A percentile compares a stretch with the other conserved stretches of the same genome.
Evolutionary conservation across 2,888 invertebrate species (phyloP).

Genomic region (Spatulosminthurus flaviceps): DNA sequence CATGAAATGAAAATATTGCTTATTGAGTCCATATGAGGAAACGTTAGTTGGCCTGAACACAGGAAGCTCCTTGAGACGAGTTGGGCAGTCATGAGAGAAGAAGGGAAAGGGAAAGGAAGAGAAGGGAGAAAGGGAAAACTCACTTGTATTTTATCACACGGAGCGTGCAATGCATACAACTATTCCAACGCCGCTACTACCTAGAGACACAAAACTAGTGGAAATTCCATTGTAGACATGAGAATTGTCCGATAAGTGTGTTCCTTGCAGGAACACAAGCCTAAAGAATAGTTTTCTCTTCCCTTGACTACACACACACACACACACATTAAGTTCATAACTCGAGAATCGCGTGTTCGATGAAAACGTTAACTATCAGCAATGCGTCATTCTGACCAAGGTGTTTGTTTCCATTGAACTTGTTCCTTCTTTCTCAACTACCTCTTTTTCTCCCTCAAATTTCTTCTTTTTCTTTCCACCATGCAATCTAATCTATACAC

Average conservation of each 20-base stretch:
- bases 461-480: not conserved
- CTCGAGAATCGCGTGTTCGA: constrained; percentile 55
- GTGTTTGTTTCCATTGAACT: constrained; percentile 20
- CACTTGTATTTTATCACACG: too few species aligned
- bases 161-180: too few species aligned
- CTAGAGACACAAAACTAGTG: not conserved
- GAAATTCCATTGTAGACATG: constrained; percentile 14
- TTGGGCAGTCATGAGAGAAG: not conserved
- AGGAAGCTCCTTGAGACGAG: too few species aligned
- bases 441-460: constrained; percentile 16
- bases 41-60: too few species aligned
- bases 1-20: too few species aligned
- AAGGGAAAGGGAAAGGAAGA: not conserved
- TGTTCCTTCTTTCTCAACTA: constrained; percentile 14
- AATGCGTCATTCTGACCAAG: constrained; percentile 57
- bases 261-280: not conserved
- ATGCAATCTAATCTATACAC: not conserved
- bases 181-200: too few species aligned
- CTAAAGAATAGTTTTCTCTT: not conserved
- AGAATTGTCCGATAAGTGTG: constrained; percentile 16
- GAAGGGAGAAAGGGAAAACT: too few species aligned
- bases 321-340: constrained; percentile 33
- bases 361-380: constrained; percentile 53
- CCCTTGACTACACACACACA: not conserved
- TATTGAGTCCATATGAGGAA: too few species aligned